Conservation (phyloP, 2,113 vertebrate genomes). For the Ophthalmotilapia sp. region DNA sequence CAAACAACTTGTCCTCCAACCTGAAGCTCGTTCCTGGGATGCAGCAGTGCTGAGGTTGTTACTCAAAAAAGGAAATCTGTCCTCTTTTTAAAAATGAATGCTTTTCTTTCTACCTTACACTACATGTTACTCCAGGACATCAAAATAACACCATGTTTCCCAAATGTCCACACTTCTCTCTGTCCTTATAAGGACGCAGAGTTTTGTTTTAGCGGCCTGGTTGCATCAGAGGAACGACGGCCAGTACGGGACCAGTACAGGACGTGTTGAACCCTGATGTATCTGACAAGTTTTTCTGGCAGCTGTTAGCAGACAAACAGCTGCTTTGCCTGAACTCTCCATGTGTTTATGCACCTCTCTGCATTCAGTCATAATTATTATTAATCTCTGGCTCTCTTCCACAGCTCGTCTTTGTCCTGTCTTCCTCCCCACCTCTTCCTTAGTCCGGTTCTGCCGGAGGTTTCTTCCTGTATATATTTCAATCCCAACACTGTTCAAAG, state of each 20-base stretch:
- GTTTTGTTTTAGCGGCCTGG: background rate
- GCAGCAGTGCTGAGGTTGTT: background rate
- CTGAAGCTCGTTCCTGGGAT: background rate
- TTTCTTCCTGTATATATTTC: background rate
- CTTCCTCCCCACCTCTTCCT: background rate
- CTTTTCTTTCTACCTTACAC: background rate
- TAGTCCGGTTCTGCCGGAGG: background rate
- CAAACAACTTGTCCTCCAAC: background rate
- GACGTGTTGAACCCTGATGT: fast-evolving
- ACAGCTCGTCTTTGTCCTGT: fast-evolving
- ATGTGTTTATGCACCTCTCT: background rate
- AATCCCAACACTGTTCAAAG: background rate
- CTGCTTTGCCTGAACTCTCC: background rate
- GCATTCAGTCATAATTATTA: background rate
- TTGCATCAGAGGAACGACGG: background rate
- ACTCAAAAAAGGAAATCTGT: background rate
- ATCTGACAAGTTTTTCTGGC: background rate
- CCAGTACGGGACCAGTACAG: background rate
- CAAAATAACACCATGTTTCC: background rate
- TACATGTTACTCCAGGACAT: background rate
- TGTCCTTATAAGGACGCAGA: background rate
- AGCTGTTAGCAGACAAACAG: background rate
- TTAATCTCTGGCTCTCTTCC: background rate
- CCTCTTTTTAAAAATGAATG: background rate
- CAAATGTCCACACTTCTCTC: background rate